These are phyloP conservation scores for Sorex fumeus DNA, from an alignment of 2,113 vertebrate species.

Conservation along the genomic window DNA sequence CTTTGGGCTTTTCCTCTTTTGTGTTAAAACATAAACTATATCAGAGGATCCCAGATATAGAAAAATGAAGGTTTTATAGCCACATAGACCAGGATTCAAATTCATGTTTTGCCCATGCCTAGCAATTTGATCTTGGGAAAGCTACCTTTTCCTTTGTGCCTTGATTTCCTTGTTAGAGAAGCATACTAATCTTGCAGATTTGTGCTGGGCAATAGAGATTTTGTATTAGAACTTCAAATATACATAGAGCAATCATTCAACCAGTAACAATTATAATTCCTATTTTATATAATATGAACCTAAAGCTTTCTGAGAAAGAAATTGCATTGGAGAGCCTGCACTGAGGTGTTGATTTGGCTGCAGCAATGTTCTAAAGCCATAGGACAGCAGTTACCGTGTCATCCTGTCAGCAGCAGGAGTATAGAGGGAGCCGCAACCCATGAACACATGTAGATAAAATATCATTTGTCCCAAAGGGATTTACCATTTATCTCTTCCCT, in stretches of 20 bases:
- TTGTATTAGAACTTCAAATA: not conserved
- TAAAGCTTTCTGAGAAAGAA: not conserved
- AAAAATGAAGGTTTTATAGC: not conserved
- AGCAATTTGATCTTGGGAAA: not conserved
- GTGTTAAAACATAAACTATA: slow-evolving; percentile 2
- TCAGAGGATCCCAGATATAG: not conserved
- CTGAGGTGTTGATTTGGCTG: not conserved
- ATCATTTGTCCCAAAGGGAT: not conserved
- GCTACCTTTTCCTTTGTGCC: not conserved
- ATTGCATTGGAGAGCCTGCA: not conserved
- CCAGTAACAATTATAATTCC: not conserved
- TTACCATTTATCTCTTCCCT: not conserved
- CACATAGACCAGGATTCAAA: not conserved
- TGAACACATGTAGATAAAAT: slow-evolving; percentile 5
- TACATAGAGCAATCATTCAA: not conserved
- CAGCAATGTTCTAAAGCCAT: slow-evolving; percentile 26
- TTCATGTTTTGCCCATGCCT: not conserved
- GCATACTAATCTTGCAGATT: not conserved
- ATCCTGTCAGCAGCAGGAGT: slow-evolving; percentile 6
- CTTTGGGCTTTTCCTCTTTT: slow-evolving; percentile 2
- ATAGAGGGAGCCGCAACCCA: not conserved
- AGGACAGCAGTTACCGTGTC: not conserved
- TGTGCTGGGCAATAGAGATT: not conserved
- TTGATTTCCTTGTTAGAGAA: slow-evolving; percentile 4
- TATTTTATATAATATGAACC: not conserved